A percentile compares a stretch with the other conserved stretches of the same genome.
Conservation (phyloP, 2,888 invertebrate genomes). For the Melinopterus prodromus region DNA sequence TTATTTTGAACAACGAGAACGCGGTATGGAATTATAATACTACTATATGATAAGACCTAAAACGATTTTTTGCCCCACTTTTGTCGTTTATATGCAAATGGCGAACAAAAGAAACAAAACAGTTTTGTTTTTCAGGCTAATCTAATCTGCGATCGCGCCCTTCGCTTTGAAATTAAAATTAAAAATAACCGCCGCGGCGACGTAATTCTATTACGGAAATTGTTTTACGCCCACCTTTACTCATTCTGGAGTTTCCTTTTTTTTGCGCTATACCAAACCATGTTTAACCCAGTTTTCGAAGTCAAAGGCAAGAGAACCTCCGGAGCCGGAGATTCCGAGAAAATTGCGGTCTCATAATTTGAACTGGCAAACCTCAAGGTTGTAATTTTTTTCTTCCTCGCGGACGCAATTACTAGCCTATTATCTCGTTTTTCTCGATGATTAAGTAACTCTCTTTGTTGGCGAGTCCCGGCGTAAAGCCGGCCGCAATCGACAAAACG, state of each 20-base stretch:
- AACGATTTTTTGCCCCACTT: background rate
- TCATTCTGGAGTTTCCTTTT: background rate
- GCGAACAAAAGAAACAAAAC: background rate
- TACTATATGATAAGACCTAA: background rate
- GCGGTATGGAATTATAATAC: too few relatives aligned
- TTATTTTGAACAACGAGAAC: too few relatives aligned
- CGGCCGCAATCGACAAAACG: too few relatives aligned
- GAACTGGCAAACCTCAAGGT: background rate
- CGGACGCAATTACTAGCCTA: background rate
- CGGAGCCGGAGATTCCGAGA: background rate
- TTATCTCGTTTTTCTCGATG: conserved; percentile 18
- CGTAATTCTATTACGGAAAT: background rate
- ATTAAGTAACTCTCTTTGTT: conserved; percentile 13
- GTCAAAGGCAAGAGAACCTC: background rate
- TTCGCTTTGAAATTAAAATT: background rate
- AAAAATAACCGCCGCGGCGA: background rate
- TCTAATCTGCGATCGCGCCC: background rate
- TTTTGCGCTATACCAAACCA: background rate
- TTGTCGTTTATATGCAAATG: background rate
- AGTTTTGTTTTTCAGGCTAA: background rate
- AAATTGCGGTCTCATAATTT: background rate
- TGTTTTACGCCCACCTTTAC: background rate
- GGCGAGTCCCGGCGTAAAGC: background rate
- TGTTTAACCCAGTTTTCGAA: background rate
- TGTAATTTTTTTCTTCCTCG: background rate